A percentile compares a stretch with the other conserved stretches of the same genome.
phyloP scores from a whole-genome alignment of 2,797 vertebrate genomes.

The Dendrocincla fuliginosa region DNA sequence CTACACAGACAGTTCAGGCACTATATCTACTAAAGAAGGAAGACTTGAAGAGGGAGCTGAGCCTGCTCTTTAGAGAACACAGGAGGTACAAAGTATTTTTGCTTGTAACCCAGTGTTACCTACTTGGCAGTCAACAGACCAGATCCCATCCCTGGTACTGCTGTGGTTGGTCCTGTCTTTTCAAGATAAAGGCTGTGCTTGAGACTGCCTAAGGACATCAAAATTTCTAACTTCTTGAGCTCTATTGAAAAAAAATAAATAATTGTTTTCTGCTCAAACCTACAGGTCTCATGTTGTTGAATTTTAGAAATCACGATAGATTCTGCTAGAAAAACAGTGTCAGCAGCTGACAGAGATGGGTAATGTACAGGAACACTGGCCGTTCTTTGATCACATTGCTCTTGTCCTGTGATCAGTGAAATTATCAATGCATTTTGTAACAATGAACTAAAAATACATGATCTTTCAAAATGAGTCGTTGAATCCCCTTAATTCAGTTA shows the following conservation, averaged over 20 bases:
- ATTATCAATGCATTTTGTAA: not conserved
- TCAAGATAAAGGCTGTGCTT: not conserved
- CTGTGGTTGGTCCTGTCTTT: not conserved
- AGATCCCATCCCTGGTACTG: accelerated
- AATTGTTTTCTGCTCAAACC: not conserved
- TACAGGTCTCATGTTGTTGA: not conserved
- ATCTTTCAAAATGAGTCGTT: not conserved
- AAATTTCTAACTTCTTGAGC: not conserved
- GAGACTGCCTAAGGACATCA: not conserved
- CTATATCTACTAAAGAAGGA: not conserved
- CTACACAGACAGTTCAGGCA: not conserved
- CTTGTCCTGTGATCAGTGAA: not conserved
- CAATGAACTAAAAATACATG: not conserved
- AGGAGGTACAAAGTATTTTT: not conserved
- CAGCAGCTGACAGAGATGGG: not conserved
- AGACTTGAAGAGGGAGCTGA: not conserved
- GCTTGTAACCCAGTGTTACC: not conserved
- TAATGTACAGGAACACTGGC: not conserved
- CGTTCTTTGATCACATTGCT: accelerated
- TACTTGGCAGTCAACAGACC: not conserved
- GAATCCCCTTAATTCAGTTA: not conserved
- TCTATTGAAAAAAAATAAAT: not conserved
- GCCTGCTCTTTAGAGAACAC: not conserved
- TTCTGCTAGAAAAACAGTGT: not conserved
- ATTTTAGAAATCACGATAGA: not conserved